These are phyloP conservation scores for Chironomus tepperi DNA, from an alignment of 1,140 invertebrate genomes.

Conservation along the genomic window DNA sequence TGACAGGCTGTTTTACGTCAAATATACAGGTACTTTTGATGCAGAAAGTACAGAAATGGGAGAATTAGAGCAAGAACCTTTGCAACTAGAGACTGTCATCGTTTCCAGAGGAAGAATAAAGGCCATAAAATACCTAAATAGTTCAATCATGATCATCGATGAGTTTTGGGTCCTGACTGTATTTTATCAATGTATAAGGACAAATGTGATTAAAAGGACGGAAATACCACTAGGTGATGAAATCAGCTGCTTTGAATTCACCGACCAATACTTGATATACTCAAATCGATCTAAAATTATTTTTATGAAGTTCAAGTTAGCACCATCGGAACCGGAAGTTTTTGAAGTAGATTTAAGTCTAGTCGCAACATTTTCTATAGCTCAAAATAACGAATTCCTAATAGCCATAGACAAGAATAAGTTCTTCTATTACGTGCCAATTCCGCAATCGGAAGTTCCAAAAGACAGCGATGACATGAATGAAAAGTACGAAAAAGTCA, in stretches of 20 bases:
- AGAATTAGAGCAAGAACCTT: not conserved
- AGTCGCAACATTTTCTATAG: not conserved
- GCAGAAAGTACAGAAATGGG: not conserved
- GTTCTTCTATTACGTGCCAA: not conserved
- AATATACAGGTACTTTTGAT: not conserved
- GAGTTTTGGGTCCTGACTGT: not conserved
- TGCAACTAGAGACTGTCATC: not conserved
- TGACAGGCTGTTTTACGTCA: not conserved
- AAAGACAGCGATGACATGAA: not conserved
- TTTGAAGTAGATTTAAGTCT: not conserved
- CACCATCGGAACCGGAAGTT: not conserved
- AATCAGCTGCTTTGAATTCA: not conserved
- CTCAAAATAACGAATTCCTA: not conserved
- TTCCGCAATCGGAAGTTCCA: not conserved
- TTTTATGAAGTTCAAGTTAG: not conserved
- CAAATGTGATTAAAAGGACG: not conserved
- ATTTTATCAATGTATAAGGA: not conserved
- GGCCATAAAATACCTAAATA: not conserved
- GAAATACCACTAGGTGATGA: not conserved
- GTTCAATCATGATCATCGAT: not conserved
- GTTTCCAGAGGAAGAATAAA: not conserved
- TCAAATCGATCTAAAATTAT: not conserved
- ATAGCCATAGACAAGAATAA: not conserved
- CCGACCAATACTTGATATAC: not conserved
- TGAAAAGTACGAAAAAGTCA: not conserved